Conservation (phyloP, 2,797 vertebrate genomes). For the Enteromius argenteus region DNA sequence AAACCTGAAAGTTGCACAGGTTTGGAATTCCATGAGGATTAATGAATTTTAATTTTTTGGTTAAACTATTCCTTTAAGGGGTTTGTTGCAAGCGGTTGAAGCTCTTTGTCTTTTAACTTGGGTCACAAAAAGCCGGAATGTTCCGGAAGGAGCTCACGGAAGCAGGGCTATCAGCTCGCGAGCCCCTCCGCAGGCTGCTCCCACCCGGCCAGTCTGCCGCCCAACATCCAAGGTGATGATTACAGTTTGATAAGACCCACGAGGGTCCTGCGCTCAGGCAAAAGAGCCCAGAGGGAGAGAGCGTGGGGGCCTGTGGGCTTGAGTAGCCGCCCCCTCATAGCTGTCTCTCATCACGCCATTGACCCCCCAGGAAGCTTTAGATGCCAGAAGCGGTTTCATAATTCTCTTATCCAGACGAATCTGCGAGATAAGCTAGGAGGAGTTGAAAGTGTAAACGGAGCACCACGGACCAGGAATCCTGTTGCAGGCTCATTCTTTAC, state of each 20-base stretch:
- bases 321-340: constrained; percentile 74
- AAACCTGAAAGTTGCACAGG: neutral
- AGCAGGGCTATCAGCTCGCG: constrained; percentile 74
- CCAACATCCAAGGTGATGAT: constrained; percentile 64
- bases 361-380: constrained; percentile 87
- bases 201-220: constrained; percentile 59
- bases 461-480: constrained; percentile 75
- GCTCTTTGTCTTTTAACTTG: constrained; percentile 77
- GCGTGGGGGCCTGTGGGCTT: constrained; percentile 68
- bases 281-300: constrained; percentile 54
- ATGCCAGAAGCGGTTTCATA: constrained; percentile 83
- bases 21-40: neutral
- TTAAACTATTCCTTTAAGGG: neutral
- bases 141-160: constrained; percentile 78
- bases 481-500: constrained; percentile 78
- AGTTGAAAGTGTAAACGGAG: constrained; percentile 85
- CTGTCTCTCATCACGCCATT: constrained; percentile 85
- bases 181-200: constrained; percentile 68
- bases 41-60: neutral
- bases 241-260: constrained; percentile 62
- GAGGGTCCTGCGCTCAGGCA: constrained; percentile 38
- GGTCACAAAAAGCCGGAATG: constrained; percentile 80
- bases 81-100: constrained; percentile 3
- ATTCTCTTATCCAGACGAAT: constrained; percentile 85
- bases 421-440: constrained; percentile 80